Base-by-base conservation (phyloP, 2,113 vertebrate genomes). In the Arizona elegans region DNA sequence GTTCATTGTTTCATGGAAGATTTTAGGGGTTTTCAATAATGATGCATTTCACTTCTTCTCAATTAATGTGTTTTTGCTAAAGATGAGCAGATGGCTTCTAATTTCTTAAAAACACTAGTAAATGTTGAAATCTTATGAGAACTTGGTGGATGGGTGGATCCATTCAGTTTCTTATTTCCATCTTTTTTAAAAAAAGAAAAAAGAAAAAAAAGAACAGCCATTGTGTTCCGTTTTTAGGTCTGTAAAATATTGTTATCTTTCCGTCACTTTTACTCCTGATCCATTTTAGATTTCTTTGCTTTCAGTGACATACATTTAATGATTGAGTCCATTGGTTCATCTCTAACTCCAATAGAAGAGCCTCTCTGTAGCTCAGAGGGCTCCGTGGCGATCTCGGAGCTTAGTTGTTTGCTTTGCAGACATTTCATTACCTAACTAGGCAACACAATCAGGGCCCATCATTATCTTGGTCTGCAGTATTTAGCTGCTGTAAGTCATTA, bases 51-150 rank as follows among this genome's bases (percentile, higher is more conserved):
- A n/a, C 17, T 88, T 53, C 87, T 89, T 19, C 65, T 56, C 90
- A 93, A 81, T 52, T 92, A 52, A 12, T 81, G 10, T 55, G 53
- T 75, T 10, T 90, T 90, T 89, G 92, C 53, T 29, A 93, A 38
- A 58, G 8, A 59, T 26, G 23, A 59, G 7, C 33, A 81, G 56
- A 10, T 38, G 52, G 12, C 87, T 89, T 70, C 0, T 11, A 29
- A 54, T 17, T 91, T 91, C 93, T 53, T 91, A 65, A 89, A 89
- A 93, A 43, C 33, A 59, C 26, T 47, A 4, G 90, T 19, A 7
- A 86, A 55, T 8, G 15, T 53, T 89, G 10, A 29, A 89, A 59
- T n/a, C 93, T 91, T 33, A 1, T 91, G 92, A 62, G 21, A 89
- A 56, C 86, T 62, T 12, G 29, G 24, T 6, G 43, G 29, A 29